phyloP scores from a whole-genome alignment of 2,113 vertebrate genomes.

The Gasterosteus nipponicus region DNA sequence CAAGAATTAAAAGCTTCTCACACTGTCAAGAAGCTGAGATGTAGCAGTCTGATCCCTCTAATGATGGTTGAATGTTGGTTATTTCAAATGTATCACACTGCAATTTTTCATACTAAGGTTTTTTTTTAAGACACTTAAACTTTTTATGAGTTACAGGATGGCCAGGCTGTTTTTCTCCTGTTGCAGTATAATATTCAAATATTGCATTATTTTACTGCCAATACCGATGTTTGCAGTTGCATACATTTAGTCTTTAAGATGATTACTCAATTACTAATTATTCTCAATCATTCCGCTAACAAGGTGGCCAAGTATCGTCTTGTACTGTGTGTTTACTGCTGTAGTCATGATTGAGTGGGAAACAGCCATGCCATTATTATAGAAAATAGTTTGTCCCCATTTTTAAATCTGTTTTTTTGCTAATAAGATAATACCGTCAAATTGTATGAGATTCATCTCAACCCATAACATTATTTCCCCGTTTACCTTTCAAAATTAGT shows the following conservation, averaged over 20 bases:
- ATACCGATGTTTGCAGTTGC: neutral
- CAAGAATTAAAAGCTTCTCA: neutral
- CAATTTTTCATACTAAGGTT: neutral
- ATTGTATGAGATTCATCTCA: neutral
- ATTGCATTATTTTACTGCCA: neutral
- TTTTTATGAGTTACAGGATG: neutral
- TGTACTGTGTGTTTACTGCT: neutral
- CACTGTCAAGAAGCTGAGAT: neutral
- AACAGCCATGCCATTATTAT: neutral
- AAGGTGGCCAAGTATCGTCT: neutral
- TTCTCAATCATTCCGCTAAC: neutral
- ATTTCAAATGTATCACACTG: neutral
- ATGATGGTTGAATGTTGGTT: neutral
- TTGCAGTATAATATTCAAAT: neutral
- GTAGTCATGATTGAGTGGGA: neutral
- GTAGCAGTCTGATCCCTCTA: neutral
- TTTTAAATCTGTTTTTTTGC: too few relatives aligned
- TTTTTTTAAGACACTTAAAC: neutral
- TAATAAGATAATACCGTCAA: too few relatives aligned
- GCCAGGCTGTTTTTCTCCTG: neutral
- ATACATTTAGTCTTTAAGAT: neutral
- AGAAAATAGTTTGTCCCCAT: neutral
- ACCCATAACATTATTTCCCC: neutral
- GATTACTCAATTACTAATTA: neutral
- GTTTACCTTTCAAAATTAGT: neutral